These are phyloP conservation scores for Montipora capitata DNA, from an alignment of 92 coral and sea anemone species.

Conservation along the genomic window DNA sequence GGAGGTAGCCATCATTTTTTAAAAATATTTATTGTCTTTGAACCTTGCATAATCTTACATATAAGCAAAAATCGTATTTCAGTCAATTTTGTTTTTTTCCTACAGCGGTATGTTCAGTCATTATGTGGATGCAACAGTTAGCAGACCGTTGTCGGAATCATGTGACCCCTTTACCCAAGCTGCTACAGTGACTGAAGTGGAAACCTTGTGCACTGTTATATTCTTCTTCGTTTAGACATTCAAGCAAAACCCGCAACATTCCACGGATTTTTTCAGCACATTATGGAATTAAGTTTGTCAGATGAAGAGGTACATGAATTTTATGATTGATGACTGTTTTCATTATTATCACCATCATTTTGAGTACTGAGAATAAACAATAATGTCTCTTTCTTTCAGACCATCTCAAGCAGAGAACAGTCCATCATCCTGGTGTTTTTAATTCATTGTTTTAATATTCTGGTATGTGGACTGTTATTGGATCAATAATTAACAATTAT, in stretches of 20 bases:
- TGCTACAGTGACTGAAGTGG: no score
- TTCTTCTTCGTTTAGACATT: slow-evolving; percentile 72
- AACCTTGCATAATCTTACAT: no score
- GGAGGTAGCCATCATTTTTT: slow-evolving; percentile 76
- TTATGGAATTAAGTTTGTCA: slow-evolving; percentile 89
- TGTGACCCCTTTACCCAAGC: no score
- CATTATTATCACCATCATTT: background rate
- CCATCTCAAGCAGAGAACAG: slow-evolving; percentile 88
- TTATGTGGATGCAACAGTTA: no score
- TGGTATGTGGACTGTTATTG: slow-evolving; percentile 74
- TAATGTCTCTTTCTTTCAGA: slow-evolving; percentile 50
- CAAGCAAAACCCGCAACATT: slow-evolving; percentile 86
- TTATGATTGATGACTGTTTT: background rate
- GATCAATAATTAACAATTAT: no score
- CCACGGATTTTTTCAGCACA: slow-evolving; percentile 86
- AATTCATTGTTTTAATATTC: slow-evolving; percentile 96
- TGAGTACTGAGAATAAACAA: no score
- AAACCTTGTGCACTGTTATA: background rate
- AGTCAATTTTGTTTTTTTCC: no score
- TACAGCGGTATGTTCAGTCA: no score
- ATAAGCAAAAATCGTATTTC: no score
- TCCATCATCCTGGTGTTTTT: slow-evolving; percentile 84
- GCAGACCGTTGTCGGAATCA: no score
- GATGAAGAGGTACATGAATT: slow-evolving; percentile 63
- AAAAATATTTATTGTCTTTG: no score